Conservation (phyloP, 2,797 vertebrate species). For the Tympanoctomys barrerae region DNA sequence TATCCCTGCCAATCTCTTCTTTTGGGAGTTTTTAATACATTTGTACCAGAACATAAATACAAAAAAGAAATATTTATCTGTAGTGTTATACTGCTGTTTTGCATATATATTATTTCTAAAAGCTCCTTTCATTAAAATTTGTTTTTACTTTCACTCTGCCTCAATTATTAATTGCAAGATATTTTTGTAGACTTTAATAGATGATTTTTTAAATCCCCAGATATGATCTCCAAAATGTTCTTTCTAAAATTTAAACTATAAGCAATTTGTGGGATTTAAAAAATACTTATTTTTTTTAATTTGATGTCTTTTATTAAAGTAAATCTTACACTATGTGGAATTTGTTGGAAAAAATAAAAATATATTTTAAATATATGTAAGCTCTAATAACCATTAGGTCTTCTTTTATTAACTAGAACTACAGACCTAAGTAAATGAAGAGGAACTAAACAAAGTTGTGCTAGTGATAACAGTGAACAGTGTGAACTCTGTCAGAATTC, state of each 20-base stretch:
- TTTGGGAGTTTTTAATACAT: constrained; percentile 15
- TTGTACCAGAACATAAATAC: constrained; percentile 15
- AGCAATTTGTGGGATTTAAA: neutral
- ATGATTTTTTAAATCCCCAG: constrained; percentile 21
- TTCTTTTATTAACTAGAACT: neutral
- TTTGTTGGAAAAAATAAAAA: constrained; percentile 8
- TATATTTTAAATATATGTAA: neutral
- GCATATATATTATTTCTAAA: neutral
- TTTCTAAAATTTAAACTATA: neutral
- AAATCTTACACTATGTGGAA: constrained; percentile 27
- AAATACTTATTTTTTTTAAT: neutral
- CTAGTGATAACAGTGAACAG: neutral
- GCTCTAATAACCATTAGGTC: neutral
- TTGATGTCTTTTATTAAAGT: constrained; percentile 26
- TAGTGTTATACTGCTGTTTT: neutral
- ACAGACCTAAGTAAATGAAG: neutral
- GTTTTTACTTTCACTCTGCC: neutral
- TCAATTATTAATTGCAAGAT: neutral
- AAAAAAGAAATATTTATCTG: neutral
- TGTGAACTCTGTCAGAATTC: neutral
- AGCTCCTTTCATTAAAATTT: constrained; percentile 38
- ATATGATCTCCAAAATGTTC: neutral
- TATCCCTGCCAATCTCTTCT: neutral
- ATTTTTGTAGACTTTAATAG: constrained; percentile 25
- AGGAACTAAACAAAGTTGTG: neutral